Conservation (phyloP, 1,140 invertebrate genomes). For the Pygmarrhopalites habei region DNA sequence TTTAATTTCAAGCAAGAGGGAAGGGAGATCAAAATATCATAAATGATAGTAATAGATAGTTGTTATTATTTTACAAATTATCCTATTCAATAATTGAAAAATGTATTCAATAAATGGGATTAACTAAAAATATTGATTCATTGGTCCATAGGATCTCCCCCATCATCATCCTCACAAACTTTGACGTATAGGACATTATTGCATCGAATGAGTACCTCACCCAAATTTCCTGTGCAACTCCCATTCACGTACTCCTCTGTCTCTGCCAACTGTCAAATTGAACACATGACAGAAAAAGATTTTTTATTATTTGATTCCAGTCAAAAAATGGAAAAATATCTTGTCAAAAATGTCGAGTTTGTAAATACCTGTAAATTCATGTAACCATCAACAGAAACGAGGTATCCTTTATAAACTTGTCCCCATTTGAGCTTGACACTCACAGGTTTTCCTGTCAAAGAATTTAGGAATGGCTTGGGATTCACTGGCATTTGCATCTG, state of each 20-base stretch:
- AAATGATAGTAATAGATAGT: no score
- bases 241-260: conserved; percentile 98
- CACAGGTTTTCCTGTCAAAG: conserved; percentile 92
- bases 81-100: no score
- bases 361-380: conserved; percentile 88
- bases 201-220: conserved; percentile 95
- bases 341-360: no score
- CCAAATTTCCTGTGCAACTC: conserved; percentile 81
- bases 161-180: conserved; percentile 93
- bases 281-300: no score
- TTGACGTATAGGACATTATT: conserved; percentile 97
- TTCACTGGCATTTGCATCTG: conserved; percentile 78
- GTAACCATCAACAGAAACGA: conserved; percentile 96
- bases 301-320: no score
- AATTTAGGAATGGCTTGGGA: conserved; percentile 98
- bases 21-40: no score
- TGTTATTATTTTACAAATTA: no score
- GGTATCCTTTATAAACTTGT: conserved; percentile 96
- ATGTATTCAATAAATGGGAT: no score
- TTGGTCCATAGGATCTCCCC: conserved; percentile 80
- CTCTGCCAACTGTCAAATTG: conserved; percentile 81
- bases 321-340: conserved; percentile 6
- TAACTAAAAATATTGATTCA: no score
- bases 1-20: no score
- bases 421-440: conserved; percentile 99